phyloP scores from a whole-genome alignment of 1,140 invertebrate genomes.

The Macrobrachium rosenbergii region DNA sequence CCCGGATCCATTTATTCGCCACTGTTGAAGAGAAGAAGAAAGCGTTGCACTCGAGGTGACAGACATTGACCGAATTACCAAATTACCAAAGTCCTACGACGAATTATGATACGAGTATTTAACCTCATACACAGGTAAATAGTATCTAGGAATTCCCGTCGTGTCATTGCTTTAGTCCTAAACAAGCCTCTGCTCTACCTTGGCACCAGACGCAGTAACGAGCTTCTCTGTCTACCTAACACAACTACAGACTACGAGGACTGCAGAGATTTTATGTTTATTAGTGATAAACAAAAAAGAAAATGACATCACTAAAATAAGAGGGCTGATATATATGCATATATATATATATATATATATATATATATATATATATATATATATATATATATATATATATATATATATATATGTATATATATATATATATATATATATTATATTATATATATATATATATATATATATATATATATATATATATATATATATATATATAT shows the following conservation, averaged over 20 bases:
- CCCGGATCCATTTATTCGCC: slow-evolving; percentile 46
- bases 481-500: not conserved
- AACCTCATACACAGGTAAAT: not conserved
- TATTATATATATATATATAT: not conserved
- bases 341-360: slow-evolving; percentile 19
- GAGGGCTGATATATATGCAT: not conserved
- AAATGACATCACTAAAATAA: too few relatives aligned
- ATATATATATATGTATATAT: slow-evolving; percentile 27
- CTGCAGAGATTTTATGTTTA: too few relatives aligned
- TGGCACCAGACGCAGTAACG: too few relatives aligned
- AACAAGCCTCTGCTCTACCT: too few relatives aligned
- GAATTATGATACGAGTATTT: too few relatives aligned
- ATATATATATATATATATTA: slow-evolving; percentile 27
- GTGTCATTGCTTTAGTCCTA: not conserved
- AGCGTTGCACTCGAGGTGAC: not conserved
- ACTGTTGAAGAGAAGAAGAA: slow-evolving; percentile 14
- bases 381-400: slow-evolving; percentile 22
- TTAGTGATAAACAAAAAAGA: too few relatives aligned
- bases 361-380: slow-evolving; percentile 27
- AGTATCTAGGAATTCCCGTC: too few relatives aligned
- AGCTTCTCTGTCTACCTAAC: too few relatives aligned
- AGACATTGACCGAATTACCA: too few relatives aligned
- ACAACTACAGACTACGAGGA: too few relatives aligned
- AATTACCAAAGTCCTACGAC: too few relatives aligned
- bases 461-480: not conserved